A percentile compares a stretch with the other conserved stretches of the same genome.
Conservation (phyloP, 2,797 vertebrate genomes). For the Bradypus variegatus region DNA sequence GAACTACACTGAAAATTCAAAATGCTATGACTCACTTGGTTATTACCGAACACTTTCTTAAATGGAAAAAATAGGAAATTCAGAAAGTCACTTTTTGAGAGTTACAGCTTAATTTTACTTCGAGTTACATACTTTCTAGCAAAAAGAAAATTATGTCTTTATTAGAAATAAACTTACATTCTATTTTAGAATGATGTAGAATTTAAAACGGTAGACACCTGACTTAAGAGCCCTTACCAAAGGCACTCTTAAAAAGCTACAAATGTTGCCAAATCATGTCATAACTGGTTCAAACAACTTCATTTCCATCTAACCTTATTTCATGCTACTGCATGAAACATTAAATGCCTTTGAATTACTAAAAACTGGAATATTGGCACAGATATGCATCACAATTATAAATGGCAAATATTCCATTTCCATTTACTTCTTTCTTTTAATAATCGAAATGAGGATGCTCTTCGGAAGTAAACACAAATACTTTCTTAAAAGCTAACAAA, state of each 20-base stretch:
- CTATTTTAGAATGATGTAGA: conserved; percentile 41
- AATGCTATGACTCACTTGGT: conserved; percentile 29
- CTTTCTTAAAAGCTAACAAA: conserved; percentile 33
- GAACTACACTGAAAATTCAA: conserved; percentile 29
- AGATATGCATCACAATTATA: neutral
- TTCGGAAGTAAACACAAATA: conserved; percentile 27
- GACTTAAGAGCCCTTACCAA: conserved; percentile 39
- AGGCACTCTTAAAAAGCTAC: conserved; percentile 42
- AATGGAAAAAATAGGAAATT: conserved; percentile 25
- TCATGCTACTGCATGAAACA: conserved; percentile 50
- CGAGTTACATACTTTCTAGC: conserved; percentile 1
- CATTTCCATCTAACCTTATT: conserved; percentile 43
- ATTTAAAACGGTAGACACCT: conserved; percentile 32
- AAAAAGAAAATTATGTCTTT: conserved; percentile 25
- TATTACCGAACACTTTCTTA: conserved; percentile 24
- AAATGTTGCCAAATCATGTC: conserved; percentile 52
- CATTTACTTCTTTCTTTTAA: conserved; percentile 24
- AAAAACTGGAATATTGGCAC: conserved; percentile 46
- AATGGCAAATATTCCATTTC: conserved; percentile 16
- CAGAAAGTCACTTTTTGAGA: neutral
- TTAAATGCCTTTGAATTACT: conserved; percentile 46
- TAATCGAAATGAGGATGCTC: conserved; percentile 28
- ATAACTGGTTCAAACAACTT: conserved; percentile 48
- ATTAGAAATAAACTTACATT: conserved; percentile 23
- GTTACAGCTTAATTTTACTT: conserved; percentile 27